Evolutionary conservation across 2,888 invertebrate genomes (phyloP).

Genomic region (Orchesella flavescens): DNA sequence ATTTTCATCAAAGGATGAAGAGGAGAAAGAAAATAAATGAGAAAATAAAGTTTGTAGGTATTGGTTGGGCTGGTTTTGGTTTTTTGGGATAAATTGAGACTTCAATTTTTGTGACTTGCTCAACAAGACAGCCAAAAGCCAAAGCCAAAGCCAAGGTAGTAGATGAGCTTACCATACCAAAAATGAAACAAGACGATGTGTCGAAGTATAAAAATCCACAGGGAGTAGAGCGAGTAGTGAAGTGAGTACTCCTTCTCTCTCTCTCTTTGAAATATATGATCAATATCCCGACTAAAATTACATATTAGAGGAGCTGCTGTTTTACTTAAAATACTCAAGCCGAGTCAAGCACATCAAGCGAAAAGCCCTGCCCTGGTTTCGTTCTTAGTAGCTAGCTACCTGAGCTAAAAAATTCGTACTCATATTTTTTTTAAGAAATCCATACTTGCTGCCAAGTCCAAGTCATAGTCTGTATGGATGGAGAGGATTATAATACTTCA

Average conservation of each 20-base stretch:
- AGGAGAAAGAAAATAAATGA: conserved; percentile 6
- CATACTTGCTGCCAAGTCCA: too few relatives aligned
- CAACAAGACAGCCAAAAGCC: background rate
- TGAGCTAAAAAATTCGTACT: too few relatives aligned
- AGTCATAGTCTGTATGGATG: too few relatives aligned
- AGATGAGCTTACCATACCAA: background rate
- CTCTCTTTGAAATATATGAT: background rate
- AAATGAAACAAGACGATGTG: background rate
- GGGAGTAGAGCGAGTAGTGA: background rate
- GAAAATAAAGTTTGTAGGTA: background rate
- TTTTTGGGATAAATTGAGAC: conserved; percentile 37
- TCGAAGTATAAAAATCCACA: conserved; percentile 19
- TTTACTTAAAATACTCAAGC: too few relatives aligned
- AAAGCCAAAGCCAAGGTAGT: too few relatives aligned
- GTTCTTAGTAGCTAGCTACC: too few relatives aligned
- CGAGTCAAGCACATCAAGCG: too few relatives aligned
- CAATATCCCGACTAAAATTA: too few relatives aligned
- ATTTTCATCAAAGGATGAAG: background rate
- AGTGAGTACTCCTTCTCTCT: background rate
- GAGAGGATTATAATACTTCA: too few relatives aligned
- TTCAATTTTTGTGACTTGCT: background rate
- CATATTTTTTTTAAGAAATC: too few relatives aligned
- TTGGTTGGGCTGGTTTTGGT: background rate
- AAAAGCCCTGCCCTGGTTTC: too few relatives aligned
- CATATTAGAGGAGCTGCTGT: too few relatives aligned